Base-by-base conservation (phyloP, 1,140 invertebrate species). In the Caenorhabditis briggsae region DNA sequence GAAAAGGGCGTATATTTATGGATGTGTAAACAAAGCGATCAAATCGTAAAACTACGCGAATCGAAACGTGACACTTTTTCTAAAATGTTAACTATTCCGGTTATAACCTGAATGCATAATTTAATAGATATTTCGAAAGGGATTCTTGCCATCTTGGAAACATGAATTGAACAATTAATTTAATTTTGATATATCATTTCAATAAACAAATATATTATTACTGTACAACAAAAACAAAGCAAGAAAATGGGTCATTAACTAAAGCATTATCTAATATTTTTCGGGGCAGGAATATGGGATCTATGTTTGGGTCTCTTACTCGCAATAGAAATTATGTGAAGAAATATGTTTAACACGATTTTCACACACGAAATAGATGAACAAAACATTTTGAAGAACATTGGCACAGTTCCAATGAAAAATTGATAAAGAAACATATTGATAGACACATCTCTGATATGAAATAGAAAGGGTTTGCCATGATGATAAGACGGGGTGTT, bases 321-420 rank as follows among this genome's bases (percentile, higher is more conserved):
- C 70, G 70, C 70, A 25, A 78, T 78, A 78, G 5, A 12, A 43
- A 20, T 53, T 50, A 53, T 41, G 33, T 1, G 12, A 46, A 48
- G 20, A 50, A 14, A 61, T 12, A 61, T 9, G 20, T 14, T 53
- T 53, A 46, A 78, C 70, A 78, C 70, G 43, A 50, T 20, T 78
- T 58, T 58, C 50, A 74, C 65, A 74, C 65, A 74, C 65, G 65
- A 74, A 74, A 65, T 12, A 33, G 25, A 33, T 33, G 33, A 50
- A 78, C 11, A 78, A 23, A 20, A 50, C 8, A 78, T 9, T 16
- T 43, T 70, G 2, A 46, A 46, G 59, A 12, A 64, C 33, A n/a
- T 58, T 58, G 7, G 14, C 14, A 18, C 18, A 70, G 6, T 46
- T 5, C 11, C 7, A 7, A 43, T 46, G 8, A 43, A 18, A 70